These are phyloP conservation scores for Saturnia pavonia DNA, from an alignment of 2,888 invertebrate genomes.

Conservation along the genomic window DNA sequence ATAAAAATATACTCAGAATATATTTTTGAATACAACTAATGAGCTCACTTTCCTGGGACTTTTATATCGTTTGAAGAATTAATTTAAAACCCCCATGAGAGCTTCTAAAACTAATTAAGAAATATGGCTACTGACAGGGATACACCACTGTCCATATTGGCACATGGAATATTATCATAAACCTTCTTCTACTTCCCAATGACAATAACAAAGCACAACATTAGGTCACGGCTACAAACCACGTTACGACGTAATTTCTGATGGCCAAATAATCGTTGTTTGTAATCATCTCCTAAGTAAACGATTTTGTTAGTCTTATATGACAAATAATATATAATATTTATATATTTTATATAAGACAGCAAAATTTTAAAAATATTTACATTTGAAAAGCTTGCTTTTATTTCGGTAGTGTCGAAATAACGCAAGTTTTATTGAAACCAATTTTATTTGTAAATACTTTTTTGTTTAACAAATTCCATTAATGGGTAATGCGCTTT, in stretches of 20 bases:
- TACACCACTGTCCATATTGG: slow-evolving; percentile 61
- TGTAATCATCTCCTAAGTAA: slow-evolving; percentile 35
- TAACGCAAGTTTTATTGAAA: slow-evolving; percentile 58
- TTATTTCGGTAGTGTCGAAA: slow-evolving; percentile 72
- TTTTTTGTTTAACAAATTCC: neutral
- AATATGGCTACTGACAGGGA: slow-evolving; percentile 76
- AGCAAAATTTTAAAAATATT: slow-evolving; percentile 28
- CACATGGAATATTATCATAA: slow-evolving; percentile 66
- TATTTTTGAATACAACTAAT: slow-evolving; percentile 61
- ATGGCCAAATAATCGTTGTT: slow-evolving; percentile 11
- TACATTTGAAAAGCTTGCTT: slow-evolving; percentile 47
- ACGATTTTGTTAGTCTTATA: slow-evolving; percentile 47
- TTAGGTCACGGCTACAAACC: slow-evolving; percentile 7
- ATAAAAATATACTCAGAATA: slow-evolving; percentile 63
- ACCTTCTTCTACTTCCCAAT: slow-evolving; percentile 11
- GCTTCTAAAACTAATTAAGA: slow-evolving; percentile 59
- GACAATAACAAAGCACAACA: slow-evolving; percentile 21
- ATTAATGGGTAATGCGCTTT: neutral
- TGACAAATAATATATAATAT: slow-evolving; percentile 75
- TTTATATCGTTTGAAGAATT: neutral
- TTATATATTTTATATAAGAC: slow-evolving; percentile 76
- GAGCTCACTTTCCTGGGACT: slow-evolving; percentile 13
- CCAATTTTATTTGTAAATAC: slow-evolving; percentile 23
- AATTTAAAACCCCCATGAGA: slow-evolving; percentile 30
- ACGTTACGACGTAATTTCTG: slow-evolving; percentile 12